A percentile compares a stretch with the other conserved stretches of the same genome.
Conservation (phyloP, 2,113 vertebrate species). For the Patagioenas fasciata region DNA sequence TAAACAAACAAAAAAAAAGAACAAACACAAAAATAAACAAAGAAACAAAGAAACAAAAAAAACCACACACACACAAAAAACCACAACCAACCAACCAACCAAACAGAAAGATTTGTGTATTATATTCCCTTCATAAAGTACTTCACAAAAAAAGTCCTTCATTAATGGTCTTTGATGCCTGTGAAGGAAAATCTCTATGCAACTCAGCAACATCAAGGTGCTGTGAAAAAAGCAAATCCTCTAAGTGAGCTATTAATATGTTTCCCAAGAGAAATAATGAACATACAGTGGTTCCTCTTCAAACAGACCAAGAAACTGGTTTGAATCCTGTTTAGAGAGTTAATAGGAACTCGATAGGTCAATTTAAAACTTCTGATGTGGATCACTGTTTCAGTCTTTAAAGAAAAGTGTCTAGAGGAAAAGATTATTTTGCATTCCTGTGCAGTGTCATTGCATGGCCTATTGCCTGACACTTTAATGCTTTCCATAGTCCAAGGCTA, state of each 20-base stretch:
- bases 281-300: constrained; percentile 11
- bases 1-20: too few relatives aligned
- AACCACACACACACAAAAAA: too few relatives aligned
- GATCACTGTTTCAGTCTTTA: constrained; percentile 10
- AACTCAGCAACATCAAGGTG: constrained; percentile 2
- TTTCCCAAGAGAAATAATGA: constrained; percentile 20
- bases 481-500: constrained; percentile 27
- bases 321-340: neutral
- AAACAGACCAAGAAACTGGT: constrained; percentile 33
- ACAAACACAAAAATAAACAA: neutral
- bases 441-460: neutral
- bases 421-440: neutral
- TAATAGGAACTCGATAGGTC: constrained; percentile 27
- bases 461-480: neutral
- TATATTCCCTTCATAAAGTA: neutral
- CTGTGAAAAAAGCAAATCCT: neutral
- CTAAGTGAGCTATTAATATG: neutral
- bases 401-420: constrained; percentile 24
- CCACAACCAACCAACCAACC: neutral
- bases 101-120: neutral
- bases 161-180: neutral
- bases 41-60: neutral
- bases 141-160: neutral
- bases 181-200: constrained; percentile 22
- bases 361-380: constrained; percentile 52